Evolutionary conservation across 1,140 invertebrate genomes (phyloP), one percentile per base, ranked within the genome.

Genomic region (Kradibia gibbosae): DNA sequence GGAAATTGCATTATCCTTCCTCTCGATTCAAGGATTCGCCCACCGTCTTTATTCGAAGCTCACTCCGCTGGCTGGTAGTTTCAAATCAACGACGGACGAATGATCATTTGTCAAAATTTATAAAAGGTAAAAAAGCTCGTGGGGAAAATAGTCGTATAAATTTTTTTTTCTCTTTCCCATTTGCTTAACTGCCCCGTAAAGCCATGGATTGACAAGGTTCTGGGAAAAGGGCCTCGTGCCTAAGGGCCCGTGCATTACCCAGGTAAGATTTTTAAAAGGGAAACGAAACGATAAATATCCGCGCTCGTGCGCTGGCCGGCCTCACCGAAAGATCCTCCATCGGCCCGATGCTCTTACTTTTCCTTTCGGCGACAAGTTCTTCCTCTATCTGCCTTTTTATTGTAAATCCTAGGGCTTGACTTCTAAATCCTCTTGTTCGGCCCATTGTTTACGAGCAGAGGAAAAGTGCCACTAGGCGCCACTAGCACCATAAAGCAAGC

Each of bases 401-500:
- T n/a, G n/a, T n/a, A n/a, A n/a, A n/a, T 42, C 1, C 34, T n/a
- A 39, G 13, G 0, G 36, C n/a, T n/a, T 34, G 2, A 3, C 4
- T 62, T 34, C 15, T 13, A 62, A 62, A 31, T 62, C 34, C 31
- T 34, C 28, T 62, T 62, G 11, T 62, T n/a, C 3, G 1, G 15
- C 10, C 28, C 22, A 34, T 62, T 62, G 60, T 34, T 62, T 62
- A 34, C 34, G 10, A 62, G 13, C 28, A 15, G 31, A 62, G 60
- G 28, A 75, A 60, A 75, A 75, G 53, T 57, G 53, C 8, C 2
- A 10, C 10, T 42, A 75, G 74, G 57, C 57, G 57, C 74, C 57
- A 25, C 22, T n/a, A 20, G 20, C 42, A 25, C n/a, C 57, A 25
- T 62, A 76, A 76, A 76, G 17, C 48, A 45, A 57, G 39, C n/a